Conservation (phyloP, 2,888 invertebrate genomes). For the Pristionchus exspectatus region DNA sequence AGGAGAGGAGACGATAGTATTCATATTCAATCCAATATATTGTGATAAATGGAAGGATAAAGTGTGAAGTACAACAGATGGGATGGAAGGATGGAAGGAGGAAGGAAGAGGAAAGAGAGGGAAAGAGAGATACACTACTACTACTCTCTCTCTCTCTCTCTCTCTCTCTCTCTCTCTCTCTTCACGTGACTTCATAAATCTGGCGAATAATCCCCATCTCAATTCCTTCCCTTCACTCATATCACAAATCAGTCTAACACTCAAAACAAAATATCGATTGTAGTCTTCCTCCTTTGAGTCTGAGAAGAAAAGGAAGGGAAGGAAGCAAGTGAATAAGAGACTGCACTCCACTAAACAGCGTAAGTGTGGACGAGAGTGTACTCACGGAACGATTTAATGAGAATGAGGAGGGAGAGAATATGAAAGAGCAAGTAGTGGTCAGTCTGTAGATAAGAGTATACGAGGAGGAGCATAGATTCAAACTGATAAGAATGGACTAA, state of each 20-base stretch:
- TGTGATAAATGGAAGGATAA: neutral
- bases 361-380: neutral
- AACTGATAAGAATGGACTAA: neutral
- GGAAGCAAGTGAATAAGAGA: neutral
- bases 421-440: conserved; percentile 44
- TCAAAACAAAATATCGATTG: neutral
- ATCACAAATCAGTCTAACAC: conserved; percentile 15
- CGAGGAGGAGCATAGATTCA: neutral
- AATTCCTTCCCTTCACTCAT: conserved; percentile 3
- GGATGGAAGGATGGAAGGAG: neutral
- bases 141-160: neutral
- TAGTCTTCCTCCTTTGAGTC: neutral
- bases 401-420: neutral
- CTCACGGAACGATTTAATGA: conserved; percentile 23
- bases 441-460: conserved; percentile 15
- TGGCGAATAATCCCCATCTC: neutral
- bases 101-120: neutral
- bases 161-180: neutral
- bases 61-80: neutral
- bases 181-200: conserved; percentile 28
- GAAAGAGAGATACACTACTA: neutral
- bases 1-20: neutral
- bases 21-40: neutral
- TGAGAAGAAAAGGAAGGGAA: conserved; percentile 16
- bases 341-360: neutral